Evolutionary conservation across 2,113 vertebrate species (phyloP), one percentile per base, ranked within the genome.

Genomic region (Naja naja): DNA sequence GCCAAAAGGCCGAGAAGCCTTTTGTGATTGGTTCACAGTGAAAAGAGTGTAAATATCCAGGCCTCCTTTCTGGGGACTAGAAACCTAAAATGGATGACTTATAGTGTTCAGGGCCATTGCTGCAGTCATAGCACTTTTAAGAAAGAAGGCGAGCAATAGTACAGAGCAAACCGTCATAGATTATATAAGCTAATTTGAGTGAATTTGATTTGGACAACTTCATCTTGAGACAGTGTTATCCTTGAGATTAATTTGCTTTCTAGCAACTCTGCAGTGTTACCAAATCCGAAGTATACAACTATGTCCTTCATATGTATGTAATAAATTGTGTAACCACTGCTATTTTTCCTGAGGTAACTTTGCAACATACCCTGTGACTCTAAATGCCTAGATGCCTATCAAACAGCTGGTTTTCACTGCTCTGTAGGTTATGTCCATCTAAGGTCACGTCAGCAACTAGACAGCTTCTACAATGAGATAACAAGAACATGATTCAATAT

Each of bases 351-450:
- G 23, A 89, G 91, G 58, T 87, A 55, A 54, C 49, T 74, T 89
- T 81, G 87, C 91, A 88, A 89, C 87, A 89, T 34, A 8, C 34
- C 49, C 91, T 43, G 8, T 74, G 60, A 89, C 87, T 89, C 87
- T 34, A 89, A 43, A 74, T 74, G 54, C 85, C 86, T 92, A 92
- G 58, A 92, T 88, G 88, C 49, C 60, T 88, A 92, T 92, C 91
- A 54, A 91, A 55, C 1, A n/a, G 11, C 49, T 49, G 5, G 47
- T 25, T 92, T 60, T 39, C 34, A 18, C 60, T 54, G 74, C 16
- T 91, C 34, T 87, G 43, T 58, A 91, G 90, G 54, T 87, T 47
- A 49, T 92, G 43, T 34, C 90, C 43, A 30, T 87, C 43, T 60
- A 34, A 1, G 47, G 22, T 30, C 58, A 88, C 6, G 1, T 89